Conservation (phyloP, 1,140 invertebrate genomes). For the Chrysomallon squamiferum region DNA sequence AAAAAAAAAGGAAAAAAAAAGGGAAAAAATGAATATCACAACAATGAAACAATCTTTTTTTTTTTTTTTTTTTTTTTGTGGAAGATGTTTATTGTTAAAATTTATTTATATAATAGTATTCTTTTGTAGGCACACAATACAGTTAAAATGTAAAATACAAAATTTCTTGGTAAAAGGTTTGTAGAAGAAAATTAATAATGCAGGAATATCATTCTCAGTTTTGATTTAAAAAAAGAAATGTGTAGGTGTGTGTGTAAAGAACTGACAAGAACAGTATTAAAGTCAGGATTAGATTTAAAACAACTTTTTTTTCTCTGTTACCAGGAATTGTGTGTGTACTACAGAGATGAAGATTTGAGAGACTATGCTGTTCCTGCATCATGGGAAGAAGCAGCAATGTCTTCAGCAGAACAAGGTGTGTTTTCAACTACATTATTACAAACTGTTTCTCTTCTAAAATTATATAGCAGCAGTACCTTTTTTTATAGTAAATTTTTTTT, state of each 20-base stretch:
- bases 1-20: neutral
- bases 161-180: neutral
- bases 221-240: neutral
- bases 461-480: neutral
- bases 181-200: neutral
- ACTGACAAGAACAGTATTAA: neutral
- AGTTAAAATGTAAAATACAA: neutral
- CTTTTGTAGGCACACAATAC: neutral
- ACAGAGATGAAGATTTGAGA: slow-evolving; percentile 23
- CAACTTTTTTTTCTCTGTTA: neutral
- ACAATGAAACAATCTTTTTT: neutral
- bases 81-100: neutral
- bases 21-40: neutral
- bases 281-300: neutral
- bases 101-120: neutral
- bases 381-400: slow-evolving; percentile 35
- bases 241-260: neutral
- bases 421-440: neutral
- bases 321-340: slow-evolving; percentile 27
- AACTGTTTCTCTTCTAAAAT: neutral
- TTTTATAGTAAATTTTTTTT: neutral
- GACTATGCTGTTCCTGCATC: slow-evolving; percentile 24
- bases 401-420: neutral
- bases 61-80: neutral
- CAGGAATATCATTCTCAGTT: neutral